Evolutionary conservation across 2,888 invertebrate species (phyloP).

Genomic region (Pteria penguin): DNA sequence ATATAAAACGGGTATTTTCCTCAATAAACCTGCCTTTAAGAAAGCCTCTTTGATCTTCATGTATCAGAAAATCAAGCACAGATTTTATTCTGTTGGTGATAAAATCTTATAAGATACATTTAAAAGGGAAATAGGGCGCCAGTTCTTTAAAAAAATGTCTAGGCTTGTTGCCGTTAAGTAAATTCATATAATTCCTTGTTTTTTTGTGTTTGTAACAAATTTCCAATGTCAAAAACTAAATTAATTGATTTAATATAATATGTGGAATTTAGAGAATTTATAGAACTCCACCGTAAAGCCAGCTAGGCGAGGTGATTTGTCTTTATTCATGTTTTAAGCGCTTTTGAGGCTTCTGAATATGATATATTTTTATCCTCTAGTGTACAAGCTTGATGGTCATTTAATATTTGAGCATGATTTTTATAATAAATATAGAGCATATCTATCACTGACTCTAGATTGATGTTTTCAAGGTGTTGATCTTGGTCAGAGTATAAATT

Average conservation of each 20-base stretch:
- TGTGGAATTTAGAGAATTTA: background rate
- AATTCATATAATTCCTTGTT: too few species aligned
- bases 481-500: too few species aligned
- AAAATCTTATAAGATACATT: conserved; percentile 16
- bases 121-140: background rate
- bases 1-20: conserved; percentile 7
- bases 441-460: too few species aligned
- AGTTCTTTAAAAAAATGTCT: background rate
- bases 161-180: background rate
- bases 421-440: too few species aligned
- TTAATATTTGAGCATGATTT: too few species aligned
- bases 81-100: conserved; percentile 5
- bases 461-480: too few species aligned
- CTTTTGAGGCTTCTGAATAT: too few species aligned
- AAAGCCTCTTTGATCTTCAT: conserved; percentile 21
- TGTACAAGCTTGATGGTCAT: too few species aligned
- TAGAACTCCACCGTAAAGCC: conserved; percentile 1
- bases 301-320: background rate
- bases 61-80: conserved; percentile 11
- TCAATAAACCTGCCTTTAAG: conserved; percentile 13
- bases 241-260: too few species aligned
- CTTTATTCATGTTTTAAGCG: background rate
- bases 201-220: too few species aligned
- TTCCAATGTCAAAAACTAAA: too few species aligned
- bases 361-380: too few species aligned